Evolutionary conservation across 2,888 invertebrate species (phyloP), one percentile per base, ranked within the genome.

Genomic region (Hemicrepidius hirtus): DNA sequence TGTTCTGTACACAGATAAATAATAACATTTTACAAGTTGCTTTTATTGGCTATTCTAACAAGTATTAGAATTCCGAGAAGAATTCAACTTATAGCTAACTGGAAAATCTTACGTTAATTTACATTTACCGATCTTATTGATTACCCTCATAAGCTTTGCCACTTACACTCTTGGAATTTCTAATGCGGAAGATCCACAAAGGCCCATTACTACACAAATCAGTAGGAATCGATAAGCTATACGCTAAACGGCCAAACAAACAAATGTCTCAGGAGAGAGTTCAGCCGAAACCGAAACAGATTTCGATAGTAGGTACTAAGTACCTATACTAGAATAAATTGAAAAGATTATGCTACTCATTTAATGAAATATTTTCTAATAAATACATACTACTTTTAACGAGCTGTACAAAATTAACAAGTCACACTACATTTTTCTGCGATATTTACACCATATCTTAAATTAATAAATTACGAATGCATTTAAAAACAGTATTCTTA

Each of bases 231-330:
- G 50, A 50, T 50, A 28, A 50, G 50, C 50, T 12, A 12, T 24
- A n/a, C 44, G 44, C 24, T 24, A 50, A 50, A 50, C 50, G 12
- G 12, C n/a, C 50, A 50, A 21, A 18, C 24, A 50, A n/a, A 24
- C 21, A 24, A 28, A 21, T n/a, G 50, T 28, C 24, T 12, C 5
- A 12, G 12, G 24, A 21, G 4, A 5, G 5, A n/a, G n/a, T 50
- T 28, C 24, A 28, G 50, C 4, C 10, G 18, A 16, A 44, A 24
- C 4, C 10, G 18, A 16, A 44, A 24, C 50, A 50, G 24, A 50
- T 50, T 50, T 50, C 24, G 24, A 21, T 50, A 28, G 50, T 50
- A 50, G n/a, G n/a, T n/a, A n/a, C n/a, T n/a, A n/a, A n/a, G n/a
- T n/a, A n/a, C n/a, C n/a, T n/a, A n/a, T n/a, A n/a, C 21, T 24